Conservation (phyloP, 1,140 invertebrate species). For the Luehdorfia chinensis region DNA sequence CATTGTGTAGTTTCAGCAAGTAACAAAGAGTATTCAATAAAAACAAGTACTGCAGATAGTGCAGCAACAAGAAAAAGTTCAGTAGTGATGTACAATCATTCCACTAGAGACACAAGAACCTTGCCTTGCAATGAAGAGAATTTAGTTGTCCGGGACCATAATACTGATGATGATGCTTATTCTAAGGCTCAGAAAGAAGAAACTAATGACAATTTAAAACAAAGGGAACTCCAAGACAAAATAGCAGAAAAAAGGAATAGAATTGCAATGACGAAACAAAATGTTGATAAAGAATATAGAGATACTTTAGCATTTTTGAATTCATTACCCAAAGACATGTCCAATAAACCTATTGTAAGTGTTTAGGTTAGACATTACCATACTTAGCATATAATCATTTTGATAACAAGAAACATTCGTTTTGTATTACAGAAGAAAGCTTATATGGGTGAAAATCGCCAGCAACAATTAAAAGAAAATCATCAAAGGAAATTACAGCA, state of each 20-base stretch:
- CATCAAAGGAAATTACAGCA: conserved; percentile 52
- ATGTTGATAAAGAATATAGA: conserved; percentile 66
- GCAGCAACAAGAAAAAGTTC: conserved; percentile 36
- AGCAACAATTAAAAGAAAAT: conserved; percentile 39
- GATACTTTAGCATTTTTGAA: conserved; percentile 68
- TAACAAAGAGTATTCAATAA: conserved; percentile 28
- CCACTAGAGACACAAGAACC: conserved; percentile 48
- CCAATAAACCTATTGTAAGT: conserved; percentile 41
- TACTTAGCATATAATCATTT: conserved; percentile 7
- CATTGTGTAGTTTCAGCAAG: conserved; percentile 37
- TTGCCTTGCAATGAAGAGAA: conserved; percentile 32
- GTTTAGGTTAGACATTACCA: conserved; percentile 18
- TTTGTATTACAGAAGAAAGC: conserved; percentile 45
- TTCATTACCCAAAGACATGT: conserved; percentile 52
- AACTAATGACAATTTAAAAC: conserved; percentile 18
- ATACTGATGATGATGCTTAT: conserved; percentile 59
- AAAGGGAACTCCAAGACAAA: conserved; percentile 38
- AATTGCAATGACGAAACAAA: conserved; percentile 59
- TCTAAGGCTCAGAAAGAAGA: conserved; percentile 54
- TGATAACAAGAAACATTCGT: conserved; percentile 14
- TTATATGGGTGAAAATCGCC: conserved; percentile 48
- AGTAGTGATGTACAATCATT: conserved; percentile 58
- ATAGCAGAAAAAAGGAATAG: conserved; percentile 45
- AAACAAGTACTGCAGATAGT: conserved; percentile 21
- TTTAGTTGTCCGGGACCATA: conserved; percentile 42